Evolutionary conservation across 2,888 invertebrate species (phyloP).

Genomic region (Platynereis dumerilii): DNA sequence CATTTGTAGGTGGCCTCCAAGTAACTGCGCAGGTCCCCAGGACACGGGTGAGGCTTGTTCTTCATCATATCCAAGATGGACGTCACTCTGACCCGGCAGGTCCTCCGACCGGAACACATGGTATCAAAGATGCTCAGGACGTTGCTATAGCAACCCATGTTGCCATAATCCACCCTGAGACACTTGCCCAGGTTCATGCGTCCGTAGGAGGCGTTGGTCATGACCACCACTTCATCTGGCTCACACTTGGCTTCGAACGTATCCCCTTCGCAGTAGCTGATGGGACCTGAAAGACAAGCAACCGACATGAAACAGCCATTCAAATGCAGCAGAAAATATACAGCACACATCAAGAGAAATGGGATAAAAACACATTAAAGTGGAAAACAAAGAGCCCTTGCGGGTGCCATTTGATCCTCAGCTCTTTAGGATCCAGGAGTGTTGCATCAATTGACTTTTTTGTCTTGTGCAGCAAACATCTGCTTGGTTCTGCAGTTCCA

Average conservation of each 20-base stretch:
- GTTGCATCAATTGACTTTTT: no score
- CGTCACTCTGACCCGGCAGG: slow-evolving; percentile 28
- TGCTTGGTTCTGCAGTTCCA: no score
- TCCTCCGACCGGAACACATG: slow-evolving; percentile 29
- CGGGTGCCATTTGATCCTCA: no score
- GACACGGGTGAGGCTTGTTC: slow-evolving; percentile 18
- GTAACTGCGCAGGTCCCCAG: slow-evolving; percentile 24
- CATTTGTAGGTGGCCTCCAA: slow-evolving; percentile 20
- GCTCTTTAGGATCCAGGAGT: no score
- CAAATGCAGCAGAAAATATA: no score
- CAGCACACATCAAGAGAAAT: no score
- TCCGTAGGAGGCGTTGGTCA: slow-evolving; percentile 9
- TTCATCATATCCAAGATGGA: slow-evolving; percentile 19
- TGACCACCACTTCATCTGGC: slow-evolving; percentile 12
- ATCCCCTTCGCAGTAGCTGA: slow-evolving; percentile 18
- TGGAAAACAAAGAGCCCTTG: no score
- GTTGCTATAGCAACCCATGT: slow-evolving; percentile 22
- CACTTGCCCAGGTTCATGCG: slow-evolving; percentile 16
- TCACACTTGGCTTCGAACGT: slow-evolving; percentile 8
- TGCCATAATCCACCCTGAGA: slow-evolving; percentile 17
- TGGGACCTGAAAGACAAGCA: slow-evolving; percentile 5
- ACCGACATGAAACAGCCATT: not conserved
- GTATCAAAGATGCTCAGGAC: slow-evolving; percentile 24
- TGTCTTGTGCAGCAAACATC: no score
- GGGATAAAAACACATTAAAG: no score